phyloP scores from a whole-genome alignment of 2,888 invertebrate genomes.

The Agrotis puta region DNA sequence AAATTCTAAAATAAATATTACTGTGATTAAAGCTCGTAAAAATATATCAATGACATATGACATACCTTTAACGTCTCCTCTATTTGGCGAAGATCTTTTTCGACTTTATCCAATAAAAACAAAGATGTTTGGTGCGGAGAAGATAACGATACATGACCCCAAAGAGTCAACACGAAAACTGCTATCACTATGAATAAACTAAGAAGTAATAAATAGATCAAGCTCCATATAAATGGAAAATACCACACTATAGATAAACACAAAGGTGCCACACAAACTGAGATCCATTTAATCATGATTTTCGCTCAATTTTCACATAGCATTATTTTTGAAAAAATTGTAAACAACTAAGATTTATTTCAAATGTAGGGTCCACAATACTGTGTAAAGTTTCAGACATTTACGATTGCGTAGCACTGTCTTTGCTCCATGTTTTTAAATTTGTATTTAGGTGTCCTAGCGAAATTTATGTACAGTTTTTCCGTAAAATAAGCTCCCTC shows the following conservation, averaged over 20 bases:
- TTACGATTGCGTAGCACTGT: conserved; percentile 1
- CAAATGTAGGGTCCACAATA: conserved; percentile 25
- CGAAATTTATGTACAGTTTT: conserved; percentile 30
- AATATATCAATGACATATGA: background rate
- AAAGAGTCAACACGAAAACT: conserved; percentile 86
- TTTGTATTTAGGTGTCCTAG: background rate
- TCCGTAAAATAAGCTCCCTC: conserved; percentile 14
- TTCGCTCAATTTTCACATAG: conserved; percentile 54
- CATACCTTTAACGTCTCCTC: conserved; percentile 92
- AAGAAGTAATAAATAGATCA: conserved; percentile 77
- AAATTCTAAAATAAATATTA: conserved; percentile 23
- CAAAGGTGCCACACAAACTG: conserved; percentile 74
- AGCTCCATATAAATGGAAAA: conserved; percentile 79
- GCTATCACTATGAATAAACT: conserved; percentile 76
- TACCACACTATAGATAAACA: conserved; percentile 79
- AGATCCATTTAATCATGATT: conserved; percentile 80
- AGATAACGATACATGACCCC: conserved; percentile 92
- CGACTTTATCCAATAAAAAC: conserved; percentile 90
- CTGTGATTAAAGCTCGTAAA: background rate
- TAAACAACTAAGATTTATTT: conserved; percentile 52
- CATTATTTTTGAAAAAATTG: conserved; percentile 49
- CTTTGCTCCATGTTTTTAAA: conserved; percentile 30
- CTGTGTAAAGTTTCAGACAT: conserved; percentile 1
- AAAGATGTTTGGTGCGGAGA: conserved; percentile 92
- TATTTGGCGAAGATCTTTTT: conserved; percentile 92